Evolutionary conservation across 2,113 vertebrate genomes (phyloP).

Genomic region (Ranitomeya variabilis): DNA sequence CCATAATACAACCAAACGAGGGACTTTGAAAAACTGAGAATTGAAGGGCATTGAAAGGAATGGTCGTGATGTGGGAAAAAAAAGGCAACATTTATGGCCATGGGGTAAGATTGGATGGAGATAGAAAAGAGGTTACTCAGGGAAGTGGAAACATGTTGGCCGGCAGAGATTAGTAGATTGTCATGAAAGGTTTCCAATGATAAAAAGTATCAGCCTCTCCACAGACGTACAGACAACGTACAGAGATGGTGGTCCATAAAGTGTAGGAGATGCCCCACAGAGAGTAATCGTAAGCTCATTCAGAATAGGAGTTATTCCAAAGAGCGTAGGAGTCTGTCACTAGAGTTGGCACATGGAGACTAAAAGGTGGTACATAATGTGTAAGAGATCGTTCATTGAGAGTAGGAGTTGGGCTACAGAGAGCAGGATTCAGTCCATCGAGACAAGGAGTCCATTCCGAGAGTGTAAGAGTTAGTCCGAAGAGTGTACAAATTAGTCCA

Average conservation of each 20-base stretch:
- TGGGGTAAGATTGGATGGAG: neutral
- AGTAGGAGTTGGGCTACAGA: neutral
- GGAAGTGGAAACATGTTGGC: neutral
- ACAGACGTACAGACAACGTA: neutral
- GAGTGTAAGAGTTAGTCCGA: no score
- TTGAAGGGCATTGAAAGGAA: neutral
- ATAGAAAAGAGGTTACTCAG: neutral
- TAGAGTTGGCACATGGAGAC: neutral
- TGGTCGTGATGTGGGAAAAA: neutral
- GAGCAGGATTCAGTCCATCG: neutral
- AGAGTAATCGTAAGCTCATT: neutral
- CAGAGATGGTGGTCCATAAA: neutral
- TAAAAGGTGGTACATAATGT: no score
- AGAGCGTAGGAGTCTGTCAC: neutral
- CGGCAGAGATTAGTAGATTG: no score
- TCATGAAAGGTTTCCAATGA: neutral
- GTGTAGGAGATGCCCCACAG: neutral
- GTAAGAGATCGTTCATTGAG: no score
- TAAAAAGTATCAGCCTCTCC: neutral
- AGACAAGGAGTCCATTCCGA: neutral
- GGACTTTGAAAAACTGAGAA: neutral
- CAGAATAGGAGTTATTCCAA: no score
- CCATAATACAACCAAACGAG: neutral
- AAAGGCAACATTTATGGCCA: neutral
- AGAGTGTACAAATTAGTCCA: no score